Evolutionary conservation across 2,797 vertebrate genomes (phyloP).

Genomic region (Diglossa cyanea): DNA sequence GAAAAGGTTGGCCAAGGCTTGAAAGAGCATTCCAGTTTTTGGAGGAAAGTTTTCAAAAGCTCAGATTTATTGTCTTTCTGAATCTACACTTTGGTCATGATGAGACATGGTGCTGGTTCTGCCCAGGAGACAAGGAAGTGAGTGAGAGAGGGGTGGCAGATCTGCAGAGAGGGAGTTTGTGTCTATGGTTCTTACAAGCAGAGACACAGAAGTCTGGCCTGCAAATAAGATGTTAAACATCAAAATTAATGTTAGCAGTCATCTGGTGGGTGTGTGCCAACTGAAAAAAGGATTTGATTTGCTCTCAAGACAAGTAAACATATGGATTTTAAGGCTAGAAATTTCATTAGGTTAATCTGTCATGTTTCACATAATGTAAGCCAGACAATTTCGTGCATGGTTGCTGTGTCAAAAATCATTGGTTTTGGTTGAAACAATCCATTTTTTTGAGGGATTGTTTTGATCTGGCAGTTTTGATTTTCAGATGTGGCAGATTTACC

Average conservation of each 20-base stretch:
- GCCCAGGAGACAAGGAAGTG: not conserved
- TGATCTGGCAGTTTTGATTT: constrained; percentile 22
- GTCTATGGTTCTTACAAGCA: not conserved
- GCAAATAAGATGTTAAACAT: not conserved
- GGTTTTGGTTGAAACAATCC: not conserved
- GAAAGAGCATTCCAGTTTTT: not conserved
- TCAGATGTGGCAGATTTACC: not conserved
- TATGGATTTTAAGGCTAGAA: constrained; percentile 23
- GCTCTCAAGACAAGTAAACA: not conserved
- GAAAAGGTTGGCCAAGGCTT: not conserved
- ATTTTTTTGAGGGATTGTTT: constrained; percentile 12
- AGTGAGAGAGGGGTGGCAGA: not conserved
- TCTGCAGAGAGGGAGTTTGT: not conserved
- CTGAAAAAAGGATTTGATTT: not conserved
- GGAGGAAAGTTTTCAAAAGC: not conserved
- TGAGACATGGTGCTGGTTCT: not conserved
- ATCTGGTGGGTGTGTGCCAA: not conserved
- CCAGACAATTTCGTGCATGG: constrained; percentile 32
- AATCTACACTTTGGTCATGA: not conserved
- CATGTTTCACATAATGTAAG: not conserved
- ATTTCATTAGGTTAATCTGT: not conserved
- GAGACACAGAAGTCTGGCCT: not conserved
- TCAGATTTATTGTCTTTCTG: not conserved
- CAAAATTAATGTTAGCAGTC: not conserved
- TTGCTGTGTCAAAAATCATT: constrained; percentile 17